Conservation (phyloP, 1,140 invertebrate genomes). For the Drosophila subobscura region DNA sequence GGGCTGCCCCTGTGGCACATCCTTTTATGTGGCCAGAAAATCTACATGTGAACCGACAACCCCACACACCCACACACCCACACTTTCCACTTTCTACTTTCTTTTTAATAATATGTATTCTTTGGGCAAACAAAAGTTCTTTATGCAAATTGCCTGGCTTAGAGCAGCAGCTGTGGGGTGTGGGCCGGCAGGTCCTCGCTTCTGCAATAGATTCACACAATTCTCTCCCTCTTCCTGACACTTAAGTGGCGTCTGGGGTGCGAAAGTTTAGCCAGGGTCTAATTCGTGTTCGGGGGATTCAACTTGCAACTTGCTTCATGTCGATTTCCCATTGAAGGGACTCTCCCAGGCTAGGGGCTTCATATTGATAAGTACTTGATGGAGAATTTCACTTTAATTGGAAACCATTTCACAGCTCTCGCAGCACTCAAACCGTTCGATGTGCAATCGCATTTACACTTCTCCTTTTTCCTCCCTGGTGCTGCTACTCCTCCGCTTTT, state of each 20-base stretch:
- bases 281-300: constrained; percentile 31
- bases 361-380: too few relatives aligned
- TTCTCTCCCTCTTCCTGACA: background rate
- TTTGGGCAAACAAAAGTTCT: constrained; percentile 23
- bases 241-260: constrained; percentile 19
- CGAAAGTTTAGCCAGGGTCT: background rate
- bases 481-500: background rate
- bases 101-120: constrained; percentile 7
- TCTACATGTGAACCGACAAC: background rate
- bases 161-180: background rate
- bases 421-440: constrained; percentile 12
- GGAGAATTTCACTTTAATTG: too few relatives aligned
- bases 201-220: constrained; percentile 23
- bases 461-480: background rate
- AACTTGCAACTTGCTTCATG: background rate
- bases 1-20: too few relatives aligned
- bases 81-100: constrained; percentile 1
- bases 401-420: background rate
- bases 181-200: background rate
- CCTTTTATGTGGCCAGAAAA: too few relatives aligned
- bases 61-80: background rate
- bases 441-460: constrained; percentile 13
- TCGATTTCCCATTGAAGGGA: too few relatives aligned
- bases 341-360: too few relatives aligned
- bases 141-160: constrained; percentile 56